Percentiles rank a stretch among this genome's conserved stretches.
phyloP scores from a whole-genome alignment of 2,113 vertebrate genomes.

The Elephantulus edwardii region DNA sequence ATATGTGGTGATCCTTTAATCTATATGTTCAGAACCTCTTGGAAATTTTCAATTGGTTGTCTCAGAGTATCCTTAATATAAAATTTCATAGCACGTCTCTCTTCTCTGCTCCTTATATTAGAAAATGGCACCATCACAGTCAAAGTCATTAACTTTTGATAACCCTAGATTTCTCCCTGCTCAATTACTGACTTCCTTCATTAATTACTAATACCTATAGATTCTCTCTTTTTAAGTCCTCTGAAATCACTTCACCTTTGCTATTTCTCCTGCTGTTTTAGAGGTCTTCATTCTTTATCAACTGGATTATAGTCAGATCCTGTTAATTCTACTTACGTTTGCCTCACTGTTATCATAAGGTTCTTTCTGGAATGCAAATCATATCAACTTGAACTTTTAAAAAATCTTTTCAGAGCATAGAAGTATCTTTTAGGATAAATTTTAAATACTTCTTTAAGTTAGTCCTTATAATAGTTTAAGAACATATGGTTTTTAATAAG shows the following conservation, averaged over 20 bases:
- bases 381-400: conserved; percentile 19
- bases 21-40: not conserved
- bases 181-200: not conserved
- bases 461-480: not conserved
- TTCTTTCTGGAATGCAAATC: conserved; percentile 16
- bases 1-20: not conserved
- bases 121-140: not conserved
- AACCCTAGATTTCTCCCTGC: not conserved
- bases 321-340: conserved; percentile 31
- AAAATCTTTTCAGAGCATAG: conserved; percentile 53
- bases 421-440: conserved; percentile 10
- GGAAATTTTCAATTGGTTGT: not conserved
- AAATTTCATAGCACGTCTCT: not conserved
- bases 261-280: not conserved
- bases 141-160: not conserved
- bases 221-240: not conserved
- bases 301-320: conserved; percentile 22
- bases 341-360: not conserved
- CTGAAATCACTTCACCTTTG: conserved; percentile 32
- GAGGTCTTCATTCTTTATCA: not conserved
- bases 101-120: not conserved
- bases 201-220: not conserved
- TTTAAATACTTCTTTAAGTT: conserved; percentile 32
- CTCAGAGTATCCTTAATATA: not conserved
- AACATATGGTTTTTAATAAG: not conserved